Base-by-base conservation (phyloP, 2,113 vertebrate genomes). In the Odobenus rosmarus region DNA sequence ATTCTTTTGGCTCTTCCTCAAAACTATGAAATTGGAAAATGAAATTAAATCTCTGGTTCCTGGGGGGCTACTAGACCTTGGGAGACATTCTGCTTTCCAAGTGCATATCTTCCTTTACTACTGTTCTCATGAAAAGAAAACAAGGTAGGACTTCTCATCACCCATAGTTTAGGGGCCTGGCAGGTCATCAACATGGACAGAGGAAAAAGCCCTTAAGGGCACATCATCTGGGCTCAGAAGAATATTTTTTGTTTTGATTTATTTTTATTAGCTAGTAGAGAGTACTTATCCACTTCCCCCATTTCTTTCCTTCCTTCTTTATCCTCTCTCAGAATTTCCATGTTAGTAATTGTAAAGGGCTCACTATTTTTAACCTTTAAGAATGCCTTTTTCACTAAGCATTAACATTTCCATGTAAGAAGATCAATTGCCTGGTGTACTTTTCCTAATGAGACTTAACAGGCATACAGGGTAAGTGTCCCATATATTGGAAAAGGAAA, bases 1-100 rank as follows among this genome's bases (percentile, higher is more conserved):
- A 87, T 89, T 92, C n/a, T 93, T 97, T 96, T 93, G 76, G 84
- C 39, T 49, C 16, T 93, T 93, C 97, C 69, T 92, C 79, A 88
- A 59, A 93, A 39, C 49, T 86, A 39, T 96, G 72, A 93, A 67
- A 72, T 55, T 62, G 26, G 49, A 96, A 94, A 96, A 71, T 39
- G 9, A 92, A 88, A 72, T 59, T 28, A 59, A 67, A 33, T 11
- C 53, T 93, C 36, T 55, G 10, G 4, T 67, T 79, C 86, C 81
- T 94, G 67, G 18, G 53, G 53, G 61, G 36, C 53, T 59, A 4
- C 33, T 28, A 7, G 46, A 49, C 28, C 76, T 92, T 11, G 36
- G 26, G 24, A 59, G 18, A 49, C 7, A 33, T 42, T 84, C 57
- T 88, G 51, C 72, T 77, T 88, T 53, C 57, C 62, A 95, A 91